Evolutionary conservation across 2,113 vertebrate species (phyloP), one percentile per base, ranked within the genome.

Genomic region (Platichthys stellatus): DNA sequence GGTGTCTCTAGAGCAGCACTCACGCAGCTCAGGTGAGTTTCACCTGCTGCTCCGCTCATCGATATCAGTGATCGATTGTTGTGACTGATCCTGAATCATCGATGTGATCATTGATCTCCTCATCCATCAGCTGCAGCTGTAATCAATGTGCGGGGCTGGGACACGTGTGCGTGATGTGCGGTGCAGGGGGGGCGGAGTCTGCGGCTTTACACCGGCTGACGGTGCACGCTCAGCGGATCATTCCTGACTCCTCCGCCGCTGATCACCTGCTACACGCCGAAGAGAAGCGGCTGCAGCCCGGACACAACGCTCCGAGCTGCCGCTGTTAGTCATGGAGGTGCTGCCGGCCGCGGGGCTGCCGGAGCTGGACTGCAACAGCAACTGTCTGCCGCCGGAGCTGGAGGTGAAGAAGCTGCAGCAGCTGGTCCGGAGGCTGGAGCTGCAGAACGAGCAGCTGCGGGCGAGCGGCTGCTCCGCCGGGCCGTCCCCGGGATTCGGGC

Each of bases 331-430:
- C 4, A 93, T 91, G 93, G 85, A 94, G 78, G 93, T 94, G 56
- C 80, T 88, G 81, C 88, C 80, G 47, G 77, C 80, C 9, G 72
- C 82, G 28, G 81, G 88, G 17, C 72, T 91, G 83, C 12, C 92
- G 74, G 89, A 95, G 81, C 85, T 93, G 78, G 92, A 94, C 78
- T 88, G 90, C 78, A 93, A 92, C 88, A 89, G 93, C 85, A 93
- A 92, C 88, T 87, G 92, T 85, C 86, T 94, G 88, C 95, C 92
- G 88, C 95, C 96, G 1, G 96, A 97, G 93, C 90, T 96, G 92
- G 96, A 97, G 94, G 96, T 97, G 93, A 95, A 94, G 93, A 98
- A 97, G 93, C 96, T 97, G 87, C 96, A 97, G 93, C 95, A 97
- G 91, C 95, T 98, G 80, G 96, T 98, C 56, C 92, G 96, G 54